A percentile compares a stretch with the other conserved stretches of the same genome.
Evolutionary conservation across 2,797 vertebrate genomes (phyloP).

Genomic region (Ctenochaetus hawaiiensis): DNA sequence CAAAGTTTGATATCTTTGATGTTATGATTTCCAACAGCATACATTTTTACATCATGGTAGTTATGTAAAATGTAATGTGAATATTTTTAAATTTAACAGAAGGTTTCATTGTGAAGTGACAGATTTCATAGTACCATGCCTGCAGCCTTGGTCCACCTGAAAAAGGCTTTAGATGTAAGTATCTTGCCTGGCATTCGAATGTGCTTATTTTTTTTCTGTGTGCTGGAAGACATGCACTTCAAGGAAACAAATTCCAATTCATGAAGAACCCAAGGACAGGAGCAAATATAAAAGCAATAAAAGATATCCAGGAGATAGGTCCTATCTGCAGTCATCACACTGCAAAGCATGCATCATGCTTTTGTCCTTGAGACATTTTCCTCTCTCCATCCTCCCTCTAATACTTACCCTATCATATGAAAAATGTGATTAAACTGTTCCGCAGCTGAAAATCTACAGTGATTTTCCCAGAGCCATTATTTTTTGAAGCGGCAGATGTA

Average conservation of each 20-base stretch:
- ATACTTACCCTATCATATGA: constrained; percentile 79
- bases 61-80: background rate
- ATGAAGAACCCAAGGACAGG: constrained; percentile 80
- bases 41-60: background rate
- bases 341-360: constrained; percentile 82
- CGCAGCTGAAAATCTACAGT: constrained; percentile 66
- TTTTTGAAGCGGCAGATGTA: constrained; percentile 64
- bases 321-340: constrained; percentile 80
- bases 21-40: background rate
- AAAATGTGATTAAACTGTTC: constrained; percentile 84
- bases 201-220: constrained; percentile 68
- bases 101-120: background rate
- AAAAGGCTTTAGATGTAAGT: constrained; percentile 43
- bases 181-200: constrained; percentile 55
- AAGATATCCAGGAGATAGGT: constrained; percentile 81
- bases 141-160: constrained; percentile 20
- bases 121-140: background rate
- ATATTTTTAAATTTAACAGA: background rate
- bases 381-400: constrained; percentile 56
- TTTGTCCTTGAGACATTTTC: constrained; percentile 86
- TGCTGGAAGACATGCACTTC: constrained; percentile 61
- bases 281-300: constrained; percentile 83
- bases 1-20: background rate
- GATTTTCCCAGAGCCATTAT: constrained; percentile 74
- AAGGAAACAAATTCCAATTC: constrained; percentile 80